Percentiles rank a stretch among this genome's conserved stretches.
Conservation (phyloP, 2,113 vertebrate genomes). For the Rhombomys opimus region DNA sequence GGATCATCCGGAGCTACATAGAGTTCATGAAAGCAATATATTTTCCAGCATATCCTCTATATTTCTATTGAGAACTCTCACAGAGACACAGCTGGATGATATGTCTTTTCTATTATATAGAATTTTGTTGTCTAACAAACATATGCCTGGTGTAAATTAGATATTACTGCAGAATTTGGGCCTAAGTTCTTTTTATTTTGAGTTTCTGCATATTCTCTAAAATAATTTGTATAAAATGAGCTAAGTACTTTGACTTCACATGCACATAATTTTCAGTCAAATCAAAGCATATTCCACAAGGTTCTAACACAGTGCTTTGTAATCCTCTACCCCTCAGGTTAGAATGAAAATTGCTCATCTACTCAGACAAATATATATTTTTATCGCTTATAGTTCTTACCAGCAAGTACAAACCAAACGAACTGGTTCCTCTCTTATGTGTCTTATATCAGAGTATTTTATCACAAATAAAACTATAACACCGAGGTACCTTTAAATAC, state of each 20-base stretch:
- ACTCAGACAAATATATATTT: constrained; percentile 64
- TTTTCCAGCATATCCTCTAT: too few species aligned
- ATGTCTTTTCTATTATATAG: not conserved
- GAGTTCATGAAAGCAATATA: not conserved
- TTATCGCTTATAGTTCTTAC: not conserved
- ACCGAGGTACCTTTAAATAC: not conserved
- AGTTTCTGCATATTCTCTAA: not conserved
- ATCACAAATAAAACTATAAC: not conserved
- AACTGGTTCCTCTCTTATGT: too few species aligned
- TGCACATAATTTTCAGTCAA: constrained; percentile 50
- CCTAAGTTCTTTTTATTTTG: not conserved
- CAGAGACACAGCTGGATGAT: not conserved
- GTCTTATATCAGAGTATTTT: not conserved
- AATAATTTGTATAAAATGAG: not conserved
- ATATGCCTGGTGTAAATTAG: not conserved
- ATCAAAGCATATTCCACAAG: constrained; percentile 46
- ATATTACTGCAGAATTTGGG: not conserved
- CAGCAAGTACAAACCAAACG: not conserved
- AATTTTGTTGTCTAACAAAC: not conserved
- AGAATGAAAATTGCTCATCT: constrained; percentile 66
- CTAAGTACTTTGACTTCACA: not conserved
- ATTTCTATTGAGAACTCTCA: not conserved
- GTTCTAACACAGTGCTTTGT: not conserved
- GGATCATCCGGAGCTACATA: not conserved
- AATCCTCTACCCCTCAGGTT: not conserved